Evolutionary conservation across 2,888 invertebrate species (phyloP).

Genomic region (Charanyca ferruginea): DNA sequence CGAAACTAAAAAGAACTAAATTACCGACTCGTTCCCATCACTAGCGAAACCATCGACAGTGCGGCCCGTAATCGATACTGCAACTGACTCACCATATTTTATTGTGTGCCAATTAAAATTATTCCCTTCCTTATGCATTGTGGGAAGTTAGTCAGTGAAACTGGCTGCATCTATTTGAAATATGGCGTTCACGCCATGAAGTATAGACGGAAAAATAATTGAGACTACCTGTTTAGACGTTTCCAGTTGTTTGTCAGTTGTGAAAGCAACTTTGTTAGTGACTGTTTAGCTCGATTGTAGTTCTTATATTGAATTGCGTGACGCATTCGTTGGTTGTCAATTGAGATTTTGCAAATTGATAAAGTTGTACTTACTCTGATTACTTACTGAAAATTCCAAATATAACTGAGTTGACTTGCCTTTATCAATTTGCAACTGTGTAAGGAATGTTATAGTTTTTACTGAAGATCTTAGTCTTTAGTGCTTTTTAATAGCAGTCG

Average conservation of each 20-base stretch:
- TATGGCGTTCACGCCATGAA: slow-evolving; percentile 47
- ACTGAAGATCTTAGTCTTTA: too few relatives aligned
- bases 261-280: slow-evolving; percentile 36
- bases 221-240: slow-evolving; percentile 46
- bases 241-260: slow-evolving; percentile 50
- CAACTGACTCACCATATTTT: slow-evolving; percentile 83
- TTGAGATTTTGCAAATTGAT: background rate
- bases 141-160: slow-evolving; percentile 62
- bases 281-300: slow-evolving; percentile 24
- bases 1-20: slow-evolving; percentile 30
- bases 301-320: background rate
- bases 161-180: slow-evolving; percentile 54
- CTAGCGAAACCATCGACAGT: slow-evolving; percentile 66
- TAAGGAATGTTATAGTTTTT: too few relatives aligned
- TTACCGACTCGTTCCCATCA: slow-evolving; percentile 65
- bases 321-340: background rate
- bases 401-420: too few relatives aligned
- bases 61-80: slow-evolving; percentile 78
- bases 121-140: slow-evolving; percentile 77
- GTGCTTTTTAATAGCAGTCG: too few relatives aligned
- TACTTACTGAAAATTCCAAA: too few relatives aligned
- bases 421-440: too few relatives aligned
- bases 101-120: slow-evolving; percentile 89
- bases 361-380: background rate
- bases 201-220: slow-evolving; percentile 65